Conservation (phyloP, 2,113 vertebrate species). For the Lonchura striata region DNA sequence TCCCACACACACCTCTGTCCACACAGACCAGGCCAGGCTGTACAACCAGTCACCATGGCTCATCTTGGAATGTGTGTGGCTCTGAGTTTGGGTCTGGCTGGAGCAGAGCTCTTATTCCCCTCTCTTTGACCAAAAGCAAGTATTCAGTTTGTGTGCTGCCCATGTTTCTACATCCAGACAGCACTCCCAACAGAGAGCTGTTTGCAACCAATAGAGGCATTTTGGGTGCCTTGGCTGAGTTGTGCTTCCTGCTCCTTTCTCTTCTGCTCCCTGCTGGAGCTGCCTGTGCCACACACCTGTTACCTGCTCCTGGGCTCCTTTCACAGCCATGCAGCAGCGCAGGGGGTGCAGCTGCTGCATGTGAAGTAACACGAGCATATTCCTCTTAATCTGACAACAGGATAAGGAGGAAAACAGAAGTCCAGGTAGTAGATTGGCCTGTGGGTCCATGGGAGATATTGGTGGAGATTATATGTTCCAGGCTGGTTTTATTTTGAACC, state of each 20-base stretch:
- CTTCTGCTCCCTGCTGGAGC: background rate
- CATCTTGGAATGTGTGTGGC: background rate
- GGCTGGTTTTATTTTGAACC: background rate
- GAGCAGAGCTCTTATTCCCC: background rate
- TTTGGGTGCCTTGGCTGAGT: background rate
- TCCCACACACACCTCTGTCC: background rate
- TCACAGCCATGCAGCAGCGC: background rate
- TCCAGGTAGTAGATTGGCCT: background rate
- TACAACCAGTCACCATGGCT: background rate
- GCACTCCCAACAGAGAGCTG: background rate
- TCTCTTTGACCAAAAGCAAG: background rate
- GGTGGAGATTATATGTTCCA: background rate
- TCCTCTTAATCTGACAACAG: background rate
- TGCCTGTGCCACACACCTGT: background rate
- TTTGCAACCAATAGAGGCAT: background rate
- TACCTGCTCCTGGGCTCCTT: background rate
- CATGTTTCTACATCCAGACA: background rate
- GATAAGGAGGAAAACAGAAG: background rate
- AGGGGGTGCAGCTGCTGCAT: too few species aligned
- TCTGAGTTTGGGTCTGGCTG: background rate
- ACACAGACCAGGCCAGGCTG: background rate
- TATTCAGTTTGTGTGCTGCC: background rate
- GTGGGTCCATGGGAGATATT: rapidly evolving
- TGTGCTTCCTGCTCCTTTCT: background rate
- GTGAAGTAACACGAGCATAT: background rate